These are phyloP conservation scores for Cynaeus angustus DNA, from an alignment of 2,888 invertebrate species.

Conservation along the genomic window DNA sequence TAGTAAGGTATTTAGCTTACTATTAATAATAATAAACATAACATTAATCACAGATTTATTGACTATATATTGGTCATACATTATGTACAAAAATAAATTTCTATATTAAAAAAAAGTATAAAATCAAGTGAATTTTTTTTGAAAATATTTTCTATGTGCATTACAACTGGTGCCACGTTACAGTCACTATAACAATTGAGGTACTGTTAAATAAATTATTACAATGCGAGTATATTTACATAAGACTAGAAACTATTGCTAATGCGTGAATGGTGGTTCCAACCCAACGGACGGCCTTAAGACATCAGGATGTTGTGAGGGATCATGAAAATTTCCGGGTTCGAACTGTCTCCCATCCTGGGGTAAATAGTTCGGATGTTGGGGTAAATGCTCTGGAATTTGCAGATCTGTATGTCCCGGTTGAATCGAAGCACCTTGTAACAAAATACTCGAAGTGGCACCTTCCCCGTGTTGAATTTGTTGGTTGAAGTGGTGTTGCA, in stretches of 20 bases:
- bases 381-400: constrained; percentile 65
- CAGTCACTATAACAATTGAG: neutral
- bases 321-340: constrained; percentile 47
- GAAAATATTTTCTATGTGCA: neutral
- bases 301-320: no score
- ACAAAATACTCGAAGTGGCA: constrained; percentile 50
- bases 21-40: neutral
- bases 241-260: constrained; percentile 21
- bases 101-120: neutral
- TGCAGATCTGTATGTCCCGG: constrained; percentile 67
- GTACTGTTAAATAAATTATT: neutral
- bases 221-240: constrained; percentile 7
- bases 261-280: constrained; percentile 59
- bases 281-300: constrained; percentile 61
- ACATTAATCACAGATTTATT: constrained; percentile 54
- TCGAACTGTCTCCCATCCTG: constrained; percentile 50
- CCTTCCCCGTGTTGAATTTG: constrained; percentile 44
- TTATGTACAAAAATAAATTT: constrained; percentile 36
- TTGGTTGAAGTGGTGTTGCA: constrained; percentile 49
- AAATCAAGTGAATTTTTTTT: no score
- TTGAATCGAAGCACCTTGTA: constrained; percentile 58
- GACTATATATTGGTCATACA: constrained; percentile 30
- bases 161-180: neutral
- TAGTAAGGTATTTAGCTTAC: no score
- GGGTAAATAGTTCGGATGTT: constrained; percentile 61